phyloP scores from a whole-genome alignment of 2,888 invertebrate genomes.

The Pharmacophagus antenor region DNA sequence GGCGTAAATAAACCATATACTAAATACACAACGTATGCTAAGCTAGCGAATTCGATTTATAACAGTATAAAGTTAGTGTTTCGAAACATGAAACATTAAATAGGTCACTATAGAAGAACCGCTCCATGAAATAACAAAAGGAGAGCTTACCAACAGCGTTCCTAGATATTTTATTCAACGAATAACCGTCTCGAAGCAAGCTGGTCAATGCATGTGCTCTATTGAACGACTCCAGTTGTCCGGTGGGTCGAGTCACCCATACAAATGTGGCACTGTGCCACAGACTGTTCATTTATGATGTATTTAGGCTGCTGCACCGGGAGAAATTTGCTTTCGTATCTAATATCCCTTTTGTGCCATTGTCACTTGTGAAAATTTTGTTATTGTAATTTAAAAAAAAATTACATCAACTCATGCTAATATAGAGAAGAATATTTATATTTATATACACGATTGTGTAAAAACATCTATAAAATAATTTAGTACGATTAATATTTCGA shows the following conservation, averaged over 20 bases:
- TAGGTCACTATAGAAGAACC: neutral
- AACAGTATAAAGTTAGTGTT: neutral
- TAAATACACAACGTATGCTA: neutral
- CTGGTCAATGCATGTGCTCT: constrained; percentile 30
- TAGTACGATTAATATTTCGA: neutral
- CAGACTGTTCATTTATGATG: constrained; percentile 48
- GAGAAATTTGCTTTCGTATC: constrained; percentile 65
- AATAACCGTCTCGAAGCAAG: constrained; percentile 19
- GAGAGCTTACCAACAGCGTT: constrained; percentile 15
- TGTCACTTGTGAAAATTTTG: neutral
- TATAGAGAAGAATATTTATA: neutral
- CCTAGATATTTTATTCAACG: constrained; percentile 27
- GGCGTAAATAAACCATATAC: too few relatives aligned
- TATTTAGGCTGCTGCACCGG: constrained; percentile 58
- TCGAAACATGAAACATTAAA: neutral
- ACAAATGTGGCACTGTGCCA: constrained; percentile 34
- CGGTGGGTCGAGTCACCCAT: constrained; percentile 30
- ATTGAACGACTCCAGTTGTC: constrained; percentile 25
- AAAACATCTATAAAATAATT: too few relatives aligned
- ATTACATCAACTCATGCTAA: neutral
- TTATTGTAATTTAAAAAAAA: neutral
- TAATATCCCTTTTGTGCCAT: constrained; percentile 26
- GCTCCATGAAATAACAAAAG: constrained; percentile 7
- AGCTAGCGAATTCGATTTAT: neutral
- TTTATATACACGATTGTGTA: too few relatives aligned